phyloP scores from a whole-genome alignment of 2,888 invertebrate species.

The Oxystoma pomonae region DNA sequence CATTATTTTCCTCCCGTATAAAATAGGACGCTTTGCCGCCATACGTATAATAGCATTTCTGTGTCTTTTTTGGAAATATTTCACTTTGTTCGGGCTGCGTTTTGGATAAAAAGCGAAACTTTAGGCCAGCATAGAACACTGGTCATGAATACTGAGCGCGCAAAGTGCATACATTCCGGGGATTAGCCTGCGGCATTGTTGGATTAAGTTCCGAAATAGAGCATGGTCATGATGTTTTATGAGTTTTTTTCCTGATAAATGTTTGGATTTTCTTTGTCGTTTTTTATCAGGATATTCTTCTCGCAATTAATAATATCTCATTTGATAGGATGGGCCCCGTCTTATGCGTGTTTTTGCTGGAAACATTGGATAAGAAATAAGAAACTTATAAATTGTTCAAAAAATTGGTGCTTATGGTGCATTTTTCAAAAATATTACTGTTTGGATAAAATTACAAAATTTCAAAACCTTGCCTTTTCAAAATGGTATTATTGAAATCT shows the following conservation, averaged over 20 bases:
- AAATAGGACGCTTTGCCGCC: background rate
- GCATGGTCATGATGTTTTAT: background rate
- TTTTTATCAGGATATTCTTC: too few species aligned
- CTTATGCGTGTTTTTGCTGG: too few species aligned
- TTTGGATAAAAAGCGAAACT: constrained; percentile 21
- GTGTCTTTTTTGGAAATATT: constrained; percentile 12
- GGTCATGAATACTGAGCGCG: constrained; percentile 19
- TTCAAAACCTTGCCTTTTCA: too few species aligned
- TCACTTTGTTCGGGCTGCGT: constrained; percentile 12
- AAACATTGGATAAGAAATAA: too few species aligned
- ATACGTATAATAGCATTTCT: constrained; percentile 12
- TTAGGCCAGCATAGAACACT: constrained; percentile 15
- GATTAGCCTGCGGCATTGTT: constrained; percentile 33
- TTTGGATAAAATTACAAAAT: too few species aligned
- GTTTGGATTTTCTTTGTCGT: background rate
- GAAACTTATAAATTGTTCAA: too few species aligned
- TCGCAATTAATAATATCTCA: too few species aligned
- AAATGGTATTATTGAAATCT: too few species aligned
- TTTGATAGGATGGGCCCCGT: too few species aligned
- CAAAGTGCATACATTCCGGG: constrained; percentile 33
- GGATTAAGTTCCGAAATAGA: background rate
- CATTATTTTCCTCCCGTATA: background rate
- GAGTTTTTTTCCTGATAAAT: background rate
- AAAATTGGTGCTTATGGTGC: too few species aligned
- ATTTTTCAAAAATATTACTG: too few species aligned